Conservation (phyloP, 2,797 vertebrate species). For the Leptatherina wallacei region DNA sequence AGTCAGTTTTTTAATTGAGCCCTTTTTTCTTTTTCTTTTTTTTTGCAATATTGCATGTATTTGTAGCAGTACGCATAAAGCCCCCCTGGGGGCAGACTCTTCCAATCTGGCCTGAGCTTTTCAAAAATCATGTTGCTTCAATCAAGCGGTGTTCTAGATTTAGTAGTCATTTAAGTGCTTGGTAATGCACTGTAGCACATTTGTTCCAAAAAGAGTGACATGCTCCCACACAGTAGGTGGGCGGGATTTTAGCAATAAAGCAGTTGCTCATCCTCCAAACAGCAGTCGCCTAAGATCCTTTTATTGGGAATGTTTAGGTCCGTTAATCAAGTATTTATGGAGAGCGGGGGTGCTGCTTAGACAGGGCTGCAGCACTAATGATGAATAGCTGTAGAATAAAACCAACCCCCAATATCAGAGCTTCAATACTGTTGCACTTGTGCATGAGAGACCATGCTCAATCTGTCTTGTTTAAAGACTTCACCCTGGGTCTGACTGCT, state of each 20-base stretch:
- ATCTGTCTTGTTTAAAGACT: slow-evolving; percentile 77
- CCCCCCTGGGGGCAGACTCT: slow-evolving; percentile 48
- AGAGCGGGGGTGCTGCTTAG: slow-evolving; percentile 73
- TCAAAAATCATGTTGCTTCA: slow-evolving; percentile 46
- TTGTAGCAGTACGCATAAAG: slow-evolving; percentile 46
- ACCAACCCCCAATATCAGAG: slow-evolving; percentile 67
- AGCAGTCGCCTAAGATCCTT: slow-evolving; percentile 67
- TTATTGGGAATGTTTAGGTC: slow-evolving; percentile 78
- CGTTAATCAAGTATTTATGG: slow-evolving; percentile 83
- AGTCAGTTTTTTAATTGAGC: slow-evolving; percentile 28
- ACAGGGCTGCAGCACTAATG: slow-evolving; percentile 65
- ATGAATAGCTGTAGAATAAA: slow-evolving; percentile 71
- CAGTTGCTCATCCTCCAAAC: slow-evolving; percentile 73
- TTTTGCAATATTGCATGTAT: slow-evolving; percentile 20
- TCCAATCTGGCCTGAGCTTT: slow-evolving; percentile 50
- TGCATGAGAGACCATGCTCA: slow-evolving; percentile 58
- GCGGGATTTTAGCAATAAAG: slow-evolving; percentile 78
- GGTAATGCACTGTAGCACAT: slow-evolving; percentile 72
- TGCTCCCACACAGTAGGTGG: slow-evolving; percentile 80
- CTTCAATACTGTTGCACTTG: slow-evolving; percentile 62
- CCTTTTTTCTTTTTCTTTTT: slow-evolving; percentile 22
- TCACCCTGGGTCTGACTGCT: slow-evolving; percentile 57
- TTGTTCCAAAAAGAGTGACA: slow-evolving; percentile 79
- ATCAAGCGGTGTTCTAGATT: slow-evolving; percentile 62
- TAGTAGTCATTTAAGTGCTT: slow-evolving; percentile 62